phyloP scores from a whole-genome alignment of 2,113 vertebrate species.

The Orthonyx spaldingii region DNA sequence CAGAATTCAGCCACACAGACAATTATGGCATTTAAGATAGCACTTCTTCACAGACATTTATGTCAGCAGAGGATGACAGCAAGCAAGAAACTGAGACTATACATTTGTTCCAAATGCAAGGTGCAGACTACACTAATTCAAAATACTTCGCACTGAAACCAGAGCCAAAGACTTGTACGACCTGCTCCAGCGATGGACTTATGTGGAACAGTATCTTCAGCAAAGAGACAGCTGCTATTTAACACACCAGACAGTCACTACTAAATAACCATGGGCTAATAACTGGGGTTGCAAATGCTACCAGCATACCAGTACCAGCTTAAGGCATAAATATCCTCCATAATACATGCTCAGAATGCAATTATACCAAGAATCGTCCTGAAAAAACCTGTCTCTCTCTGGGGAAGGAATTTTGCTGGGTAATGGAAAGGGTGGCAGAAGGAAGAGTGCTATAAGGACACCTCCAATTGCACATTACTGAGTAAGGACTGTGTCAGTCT shows the following conservation, averaged over 20 bases:
- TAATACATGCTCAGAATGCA: background rate
- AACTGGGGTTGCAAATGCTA: background rate
- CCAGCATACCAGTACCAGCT: background rate
- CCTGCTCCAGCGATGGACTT: background rate
- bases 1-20: background rate
- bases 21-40: background rate
- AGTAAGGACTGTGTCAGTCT: background rate
- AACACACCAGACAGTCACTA: background rate
- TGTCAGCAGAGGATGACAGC: background rate
- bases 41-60: background rate
- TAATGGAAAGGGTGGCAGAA: background rate
- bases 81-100: background rate
- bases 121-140: background rate
- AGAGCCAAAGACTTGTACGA: background rate
- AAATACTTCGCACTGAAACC: background rate
- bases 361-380: background rate
- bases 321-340: background rate
- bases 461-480: background rate
- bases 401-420: background rate
- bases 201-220: background rate
- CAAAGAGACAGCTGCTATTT: background rate
- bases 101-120: background rate
- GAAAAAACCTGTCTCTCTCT: background rate
- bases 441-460: background rate
- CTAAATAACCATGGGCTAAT: background rate